Conservation (phyloP, 2,888 invertebrate species). For the Andrena bucephala region DNA sequence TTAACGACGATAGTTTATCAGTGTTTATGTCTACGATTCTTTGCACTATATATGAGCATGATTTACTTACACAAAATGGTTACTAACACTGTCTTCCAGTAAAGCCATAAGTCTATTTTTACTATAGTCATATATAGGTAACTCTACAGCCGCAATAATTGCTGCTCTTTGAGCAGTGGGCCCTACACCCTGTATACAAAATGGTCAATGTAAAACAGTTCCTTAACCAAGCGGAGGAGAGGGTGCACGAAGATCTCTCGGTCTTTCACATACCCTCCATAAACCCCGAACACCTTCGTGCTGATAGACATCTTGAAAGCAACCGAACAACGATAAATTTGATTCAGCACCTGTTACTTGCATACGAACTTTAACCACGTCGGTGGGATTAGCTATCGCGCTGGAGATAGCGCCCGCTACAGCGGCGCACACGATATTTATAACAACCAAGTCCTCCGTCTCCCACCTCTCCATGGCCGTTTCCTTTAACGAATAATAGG, state of each 20-base stretch:
- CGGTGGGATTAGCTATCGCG: conserved; percentile 98
- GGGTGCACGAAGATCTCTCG: background rate
- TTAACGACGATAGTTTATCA: background rate
- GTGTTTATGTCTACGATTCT: background rate
- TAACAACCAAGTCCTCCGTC: conserved; percentile 83
- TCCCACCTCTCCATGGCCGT: conserved; percentile 84
- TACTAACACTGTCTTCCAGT: conserved; percentile 92
- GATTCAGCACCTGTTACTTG: conserved; percentile 88
- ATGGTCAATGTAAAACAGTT: conserved; percentile 22
- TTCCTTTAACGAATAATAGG: conserved; percentile 95
- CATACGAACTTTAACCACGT: conserved; percentile 98
- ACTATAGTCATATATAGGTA: conserved; percentile 96
- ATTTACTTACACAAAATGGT: conserved; percentile 93
- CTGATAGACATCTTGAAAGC: conserved; percentile 93
- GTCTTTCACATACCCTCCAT: conserved; percentile 89
- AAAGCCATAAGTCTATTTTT: conserved; percentile 90
- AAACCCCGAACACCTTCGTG: conserved; percentile 94
- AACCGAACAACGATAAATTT: conserved; percentile 87
- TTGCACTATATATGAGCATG: conserved; percentile 23
- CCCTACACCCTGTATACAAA: conserved; percentile 90
- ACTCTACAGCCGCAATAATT: conserved; percentile 96
- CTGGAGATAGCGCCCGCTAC: conserved; percentile 95
- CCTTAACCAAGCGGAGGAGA: background rate
- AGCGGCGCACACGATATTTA: conserved; percentile 93
- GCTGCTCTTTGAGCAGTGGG: conserved; percentile 97